Percentiles rank a stretch among this genome's conserved stretches.
Conservation (phyloP, 2,888 invertebrate species). For the Pandemis cinnamomeana region DNA sequence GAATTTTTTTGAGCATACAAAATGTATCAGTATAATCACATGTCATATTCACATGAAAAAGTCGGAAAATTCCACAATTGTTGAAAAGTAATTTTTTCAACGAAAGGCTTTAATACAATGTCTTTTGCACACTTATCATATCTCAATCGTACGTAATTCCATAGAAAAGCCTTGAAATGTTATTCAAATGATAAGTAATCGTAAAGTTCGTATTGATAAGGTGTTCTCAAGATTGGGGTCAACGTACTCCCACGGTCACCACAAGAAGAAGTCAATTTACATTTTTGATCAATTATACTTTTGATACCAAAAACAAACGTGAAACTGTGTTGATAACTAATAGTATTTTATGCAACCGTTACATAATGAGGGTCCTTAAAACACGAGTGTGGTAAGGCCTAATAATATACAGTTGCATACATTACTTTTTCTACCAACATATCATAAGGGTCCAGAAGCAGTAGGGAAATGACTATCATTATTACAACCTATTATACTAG, state of each 20-base stretch:
- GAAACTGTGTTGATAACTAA: neutral
- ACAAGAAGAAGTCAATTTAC: neutral
- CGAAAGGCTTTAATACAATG: slow-evolving; percentile 6
- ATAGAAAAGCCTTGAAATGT: slow-evolving; percentile 17
- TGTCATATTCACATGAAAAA: neutral
- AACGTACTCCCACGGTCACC: slow-evolving; percentile 18
- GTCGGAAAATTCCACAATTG: neutral
- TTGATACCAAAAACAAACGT: neutral
- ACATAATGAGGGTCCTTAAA: no score
- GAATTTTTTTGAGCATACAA: neutral
- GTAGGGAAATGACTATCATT: no score
- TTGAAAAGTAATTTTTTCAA: neutral
- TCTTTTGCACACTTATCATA: slow-evolving; percentile 7
- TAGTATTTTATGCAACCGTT: no score
- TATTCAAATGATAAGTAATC: slow-evolving; percentile 21
- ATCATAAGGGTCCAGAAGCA: no score
- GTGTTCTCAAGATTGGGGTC: slow-evolving; percentile 15
- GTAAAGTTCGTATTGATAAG: slow-evolving; percentile 20
- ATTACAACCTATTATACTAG: no score
- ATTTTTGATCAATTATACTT: neutral
- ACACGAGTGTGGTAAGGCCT: no score
- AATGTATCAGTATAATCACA: neutral
- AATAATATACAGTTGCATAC: no score
- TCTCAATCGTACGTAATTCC: slow-evolving; percentile 12
- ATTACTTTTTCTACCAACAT: no score